Evolutionary conservation across 2,888 invertebrate genomes (phyloP).

Genomic region (Hartigia nigra): DNA sequence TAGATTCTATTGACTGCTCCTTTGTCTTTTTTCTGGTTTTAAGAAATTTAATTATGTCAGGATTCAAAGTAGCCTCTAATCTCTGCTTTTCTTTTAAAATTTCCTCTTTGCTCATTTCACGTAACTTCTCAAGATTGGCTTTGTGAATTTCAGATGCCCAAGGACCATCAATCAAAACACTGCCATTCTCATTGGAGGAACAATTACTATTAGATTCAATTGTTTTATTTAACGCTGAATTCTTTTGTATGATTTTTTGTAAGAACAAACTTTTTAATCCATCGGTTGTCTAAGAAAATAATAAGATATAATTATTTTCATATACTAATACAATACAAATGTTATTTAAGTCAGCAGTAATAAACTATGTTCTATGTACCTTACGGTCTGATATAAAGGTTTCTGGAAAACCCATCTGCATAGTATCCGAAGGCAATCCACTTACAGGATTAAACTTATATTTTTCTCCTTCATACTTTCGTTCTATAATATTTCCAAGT

Average conservation of each 20-base stretch:
- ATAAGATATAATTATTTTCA: constrained; percentile 6
- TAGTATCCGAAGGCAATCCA: constrained; percentile 2
- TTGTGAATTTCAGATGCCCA: constrained; percentile 73
- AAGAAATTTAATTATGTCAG: constrained; percentile 76
- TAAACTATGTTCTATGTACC: constrained; percentile 12
- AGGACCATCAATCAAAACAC: constrained; percentile 47
- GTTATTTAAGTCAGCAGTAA: neutral
- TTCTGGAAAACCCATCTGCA: constrained; percentile 53
- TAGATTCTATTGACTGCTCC: constrained; percentile 35
- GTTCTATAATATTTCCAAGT: constrained; percentile 60
- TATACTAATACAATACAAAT: neutral
- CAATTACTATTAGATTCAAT: neutral
- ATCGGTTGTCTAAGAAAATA: constrained; percentile 30
- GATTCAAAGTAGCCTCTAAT: constrained; percentile 74
- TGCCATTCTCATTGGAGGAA: constrained; percentile 18
- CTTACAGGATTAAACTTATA: constrained; percentile 21
- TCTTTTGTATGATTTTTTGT: constrained; percentile 33
- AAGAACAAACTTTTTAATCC: constrained; percentile 49
- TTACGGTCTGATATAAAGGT: constrained; percentile 44
- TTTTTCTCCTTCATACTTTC: constrained; percentile 35
- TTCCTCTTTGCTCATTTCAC: constrained; percentile 78
- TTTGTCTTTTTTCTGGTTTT: constrained; percentile 65
- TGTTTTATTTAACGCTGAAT: neutral
- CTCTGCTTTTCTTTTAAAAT: constrained; percentile 80
- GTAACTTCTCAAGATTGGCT: constrained; percentile 77